Percentiles rank a stretch among this genome's conserved stretches.
phyloP scores from a whole-genome alignment of 2,113 vertebrate genomes.

The Silurus meridionalis region DNA sequence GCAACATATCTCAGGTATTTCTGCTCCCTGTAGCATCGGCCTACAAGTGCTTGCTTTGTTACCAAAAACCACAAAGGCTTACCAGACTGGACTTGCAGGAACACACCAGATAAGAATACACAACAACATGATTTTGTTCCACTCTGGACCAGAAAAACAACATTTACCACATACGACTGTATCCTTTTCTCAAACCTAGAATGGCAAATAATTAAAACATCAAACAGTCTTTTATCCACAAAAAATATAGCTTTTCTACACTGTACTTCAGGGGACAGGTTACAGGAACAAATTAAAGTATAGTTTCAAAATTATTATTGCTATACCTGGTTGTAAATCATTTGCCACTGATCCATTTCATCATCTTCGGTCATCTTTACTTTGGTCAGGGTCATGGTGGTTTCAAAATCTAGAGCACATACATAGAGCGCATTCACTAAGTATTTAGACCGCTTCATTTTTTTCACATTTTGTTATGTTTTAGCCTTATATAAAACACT shows the following conservation, averaged over 20 bases:
- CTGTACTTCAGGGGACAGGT: neutral
- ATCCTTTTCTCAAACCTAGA: neutral
- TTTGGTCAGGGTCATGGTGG: neutral
- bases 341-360: neutral
- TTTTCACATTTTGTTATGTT: no score
- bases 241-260: neutral
- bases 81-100: constrained; percentile 9
- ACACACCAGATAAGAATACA: neutral
- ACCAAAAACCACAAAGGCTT: neutral
- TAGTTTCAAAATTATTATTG: neutral
- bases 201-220: neutral
- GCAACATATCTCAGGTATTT: neutral
- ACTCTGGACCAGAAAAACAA: neutral
- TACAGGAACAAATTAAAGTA: neutral
- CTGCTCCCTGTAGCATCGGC: neutral
- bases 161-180: neutral
- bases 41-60: neutral
- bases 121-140: neutral
- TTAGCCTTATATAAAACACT: no score
- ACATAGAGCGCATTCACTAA: neutral
- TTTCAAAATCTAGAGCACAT: neutral
- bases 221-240: neutral
- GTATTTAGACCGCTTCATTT: no score
- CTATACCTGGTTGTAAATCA: neutral
- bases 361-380: neutral